A percentile compares a stretch with the other conserved stretches of the same genome.
phyloP scores from a whole-genome alignment of 2,797 vertebrate species.

The Rhinichthys osculus region DNA sequence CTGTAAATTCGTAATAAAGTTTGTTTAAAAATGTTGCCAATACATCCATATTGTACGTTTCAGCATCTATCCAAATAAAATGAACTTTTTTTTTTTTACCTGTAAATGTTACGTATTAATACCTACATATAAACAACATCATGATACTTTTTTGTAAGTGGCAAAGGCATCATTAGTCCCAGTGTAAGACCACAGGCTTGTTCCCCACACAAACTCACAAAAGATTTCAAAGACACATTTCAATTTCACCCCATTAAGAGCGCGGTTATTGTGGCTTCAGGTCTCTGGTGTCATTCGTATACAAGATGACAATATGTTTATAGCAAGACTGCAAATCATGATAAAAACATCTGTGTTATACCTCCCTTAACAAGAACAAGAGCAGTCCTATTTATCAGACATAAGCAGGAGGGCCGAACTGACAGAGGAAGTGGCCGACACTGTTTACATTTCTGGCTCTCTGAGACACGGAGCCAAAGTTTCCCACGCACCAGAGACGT shows the following conservation, averaged over 20 bases:
- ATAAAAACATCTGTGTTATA: constrained; percentile 57
- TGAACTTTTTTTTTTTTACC: too few relatives aligned
- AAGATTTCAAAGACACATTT: not conserved
- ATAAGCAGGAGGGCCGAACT: constrained; percentile 53
- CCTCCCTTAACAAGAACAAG: constrained; percentile 60
- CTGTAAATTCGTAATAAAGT: too few relatives aligned
- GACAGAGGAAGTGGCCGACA: constrained; percentile 58
- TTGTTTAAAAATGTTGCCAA: too few relatives aligned
- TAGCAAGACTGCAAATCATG: constrained; percentile 50
- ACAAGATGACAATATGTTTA: constrained; percentile 50
- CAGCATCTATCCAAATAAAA: too few relatives aligned
- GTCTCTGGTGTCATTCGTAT: constrained; percentile 11
- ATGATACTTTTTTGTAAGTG: not conserved
- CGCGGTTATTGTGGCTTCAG: not conserved
- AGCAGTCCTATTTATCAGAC: constrained; percentile 55
- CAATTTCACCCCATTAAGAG: not conserved
- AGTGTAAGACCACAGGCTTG: not conserved
- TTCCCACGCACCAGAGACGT: constrained; percentile 60
- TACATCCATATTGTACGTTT: too few relatives aligned
- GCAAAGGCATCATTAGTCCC: not conserved
- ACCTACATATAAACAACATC: not conserved
- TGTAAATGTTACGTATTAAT: too few relatives aligned
- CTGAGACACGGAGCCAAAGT: constrained; percentile 51
- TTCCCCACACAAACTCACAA: not conserved
- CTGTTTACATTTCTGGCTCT: constrained; percentile 64